phyloP scores from a whole-genome alignment of 1,140 invertebrate genomes.

The Psilanteris sp. region DNA sequence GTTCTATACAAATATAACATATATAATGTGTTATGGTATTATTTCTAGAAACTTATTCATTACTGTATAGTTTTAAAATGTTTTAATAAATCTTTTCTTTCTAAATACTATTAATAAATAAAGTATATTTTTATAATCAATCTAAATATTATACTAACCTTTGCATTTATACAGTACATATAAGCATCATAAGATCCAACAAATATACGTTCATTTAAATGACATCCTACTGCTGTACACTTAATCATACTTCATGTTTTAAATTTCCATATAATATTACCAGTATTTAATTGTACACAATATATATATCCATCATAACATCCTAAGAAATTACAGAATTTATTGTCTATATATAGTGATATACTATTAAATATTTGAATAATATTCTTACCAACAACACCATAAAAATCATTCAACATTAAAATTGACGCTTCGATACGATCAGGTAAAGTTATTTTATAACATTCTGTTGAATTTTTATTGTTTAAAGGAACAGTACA shows the following conservation, averaged over 20 bases:
- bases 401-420: conserved; percentile 66
- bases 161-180: conserved; percentile 81
- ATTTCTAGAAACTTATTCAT: too few species aligned
- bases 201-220: conserved; percentile 77
- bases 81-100: too few species aligned
- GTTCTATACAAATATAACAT: too few species aligned
- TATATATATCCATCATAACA: conserved; percentile 85
- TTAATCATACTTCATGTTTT: conserved; percentile 84
- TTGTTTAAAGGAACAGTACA: conserved; percentile 77
- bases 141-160: too few species aligned
- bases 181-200: conserved; percentile 86
- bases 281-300: conserved; percentile 81
- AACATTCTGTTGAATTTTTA: conserved; percentile 61
- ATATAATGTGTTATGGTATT: too few species aligned
- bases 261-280: conserved; percentile 83
- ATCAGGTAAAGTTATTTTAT: conserved; percentile 77
- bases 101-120: too few species aligned
- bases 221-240: conserved; percentile 81
- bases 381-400: conserved; percentile 73
- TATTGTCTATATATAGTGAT: too few species aligned
- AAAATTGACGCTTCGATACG: conserved; percentile 82
- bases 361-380: too few species aligned
- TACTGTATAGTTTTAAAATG: too few species aligned
- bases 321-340: too few species aligned
- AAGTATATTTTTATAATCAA: too few species aligned